phyloP scores from a whole-genome alignment of 2,888 invertebrate species.

The Sarcophaga caerulescens region DNA sequence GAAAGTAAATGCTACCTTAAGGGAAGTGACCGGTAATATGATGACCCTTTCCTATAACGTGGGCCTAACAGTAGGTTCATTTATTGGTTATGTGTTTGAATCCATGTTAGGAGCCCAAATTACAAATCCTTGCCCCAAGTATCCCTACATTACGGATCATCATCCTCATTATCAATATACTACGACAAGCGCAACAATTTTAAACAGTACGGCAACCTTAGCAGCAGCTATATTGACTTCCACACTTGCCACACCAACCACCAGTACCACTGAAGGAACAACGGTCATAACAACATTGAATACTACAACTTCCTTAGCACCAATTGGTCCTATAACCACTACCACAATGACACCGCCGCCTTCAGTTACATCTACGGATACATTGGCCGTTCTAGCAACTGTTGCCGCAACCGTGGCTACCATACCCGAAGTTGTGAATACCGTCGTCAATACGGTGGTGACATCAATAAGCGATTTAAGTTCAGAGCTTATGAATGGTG shows the following conservation, averaged over 20 bases:
- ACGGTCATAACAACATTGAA: conserved; percentile 75
- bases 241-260: conserved; percentile 59
- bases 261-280: conserved; percentile 71
- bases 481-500: conserved; percentile 60
- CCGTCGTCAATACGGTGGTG: conserved; percentile 75
- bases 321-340: conserved; percentile 65
- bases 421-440: conserved; percentile 74
- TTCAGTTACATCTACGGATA: conserved; percentile 64
- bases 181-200: conserved; percentile 67
- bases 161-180: conserved; percentile 69
- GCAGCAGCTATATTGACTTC: conserved; percentile 59
- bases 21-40: conserved; percentile 96
- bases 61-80: conserved; percentile 91
- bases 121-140: conserved; percentile 81
- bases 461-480: conserved; percentile 71
- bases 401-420: conserved; percentile 71
- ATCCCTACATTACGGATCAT: conserved; percentile 77
- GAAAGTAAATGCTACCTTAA: conserved; percentile 91
- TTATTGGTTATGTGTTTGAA: conserved; percentile 91
- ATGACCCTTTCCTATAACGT: conserved; percentile 96
- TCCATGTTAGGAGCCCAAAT: conserved; percentile 84
- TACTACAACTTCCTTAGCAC: conserved; percentile 70
- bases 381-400: conserved; percentile 69
- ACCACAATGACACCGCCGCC: conserved; percentile 57
- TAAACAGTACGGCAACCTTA: conserved; percentile 61